Percentiles rank a stretch among this genome's conserved stretches.
These are phyloP conservation scores for Acipenser transmontanus DNA, from an alignment of 2,797 vertebrate genomes.

Conservation along the genomic window DNA sequence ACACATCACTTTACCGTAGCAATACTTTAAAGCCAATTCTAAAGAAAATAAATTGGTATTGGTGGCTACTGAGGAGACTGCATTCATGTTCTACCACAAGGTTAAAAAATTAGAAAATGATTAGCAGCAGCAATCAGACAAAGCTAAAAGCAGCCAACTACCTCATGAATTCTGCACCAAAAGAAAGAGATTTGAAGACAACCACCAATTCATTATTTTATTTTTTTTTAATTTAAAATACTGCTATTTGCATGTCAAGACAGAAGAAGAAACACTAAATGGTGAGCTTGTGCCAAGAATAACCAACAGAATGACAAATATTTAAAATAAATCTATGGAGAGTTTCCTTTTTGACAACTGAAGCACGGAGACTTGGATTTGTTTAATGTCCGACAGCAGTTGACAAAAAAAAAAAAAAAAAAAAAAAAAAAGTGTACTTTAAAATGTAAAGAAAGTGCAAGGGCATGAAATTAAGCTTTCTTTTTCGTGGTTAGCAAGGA, in stretches of 20 bases:
- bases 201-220: constrained; percentile 5
- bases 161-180: constrained; percentile 10
- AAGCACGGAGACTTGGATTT: not conserved
- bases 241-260: constrained; percentile 6
- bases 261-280: constrained; percentile 8
- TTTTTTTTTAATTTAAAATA: constrained; percentile 6
- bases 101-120: constrained; percentile 10
- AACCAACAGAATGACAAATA: not conserved
- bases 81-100: not conserved
- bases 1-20: no score
- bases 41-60: no score
- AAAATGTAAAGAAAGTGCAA: not conserved
- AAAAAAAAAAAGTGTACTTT: not conserved
- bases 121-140: constrained; percentile 11
- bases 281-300: constrained; percentile 1
- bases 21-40: no score
- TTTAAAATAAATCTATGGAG: not conserved
- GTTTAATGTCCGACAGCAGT: not conserved
- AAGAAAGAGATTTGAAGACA: constrained; percentile 1
- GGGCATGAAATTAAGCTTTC: not conserved
- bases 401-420: no score
- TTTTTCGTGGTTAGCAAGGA: not conserved
- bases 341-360: not conserved
- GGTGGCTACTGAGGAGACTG: not conserved
- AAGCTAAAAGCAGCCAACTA: constrained; percentile 7